Evolutionary conservation across 2,113 vertebrate genomes (phyloP).

Genomic region (Pycnonotus jocosus): DNA sequence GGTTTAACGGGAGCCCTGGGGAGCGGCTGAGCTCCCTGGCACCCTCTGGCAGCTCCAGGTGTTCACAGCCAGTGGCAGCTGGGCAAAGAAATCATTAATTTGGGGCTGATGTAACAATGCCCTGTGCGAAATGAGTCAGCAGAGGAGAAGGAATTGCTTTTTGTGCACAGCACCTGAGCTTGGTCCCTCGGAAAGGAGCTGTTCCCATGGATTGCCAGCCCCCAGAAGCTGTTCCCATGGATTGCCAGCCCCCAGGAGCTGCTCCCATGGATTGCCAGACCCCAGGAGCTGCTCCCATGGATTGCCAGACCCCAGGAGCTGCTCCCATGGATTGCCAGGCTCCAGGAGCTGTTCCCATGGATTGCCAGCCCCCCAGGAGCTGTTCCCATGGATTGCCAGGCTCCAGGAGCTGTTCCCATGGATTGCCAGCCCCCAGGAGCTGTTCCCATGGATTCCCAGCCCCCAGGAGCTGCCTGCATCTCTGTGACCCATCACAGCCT

Average conservation of each 20-base stretch:
- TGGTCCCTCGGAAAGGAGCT: not conserved
- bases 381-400: not conserved
- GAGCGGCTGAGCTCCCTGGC: not conserved
- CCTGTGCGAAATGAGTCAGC: not conserved
- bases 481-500: not conserved
- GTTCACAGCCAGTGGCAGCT: not conserved
- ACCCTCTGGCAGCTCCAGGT: not conserved
- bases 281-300: not conserved
- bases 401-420: not conserved
- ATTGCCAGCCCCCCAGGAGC: not conserved
- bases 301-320: not conserved
- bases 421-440: not conserved
- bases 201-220: not conserved
- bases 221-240: not conserved
- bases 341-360: not conserved
- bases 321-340: not conserved
- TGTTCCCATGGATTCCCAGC: not conserved
- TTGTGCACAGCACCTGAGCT: not conserved
- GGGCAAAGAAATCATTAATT: not conserved
- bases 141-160: not conserved
- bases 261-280: not conserved
- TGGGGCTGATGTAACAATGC: not conserved
- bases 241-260: not conserved
- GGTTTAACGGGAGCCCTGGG: rapidly evolving
- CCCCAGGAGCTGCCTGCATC: not conserved